Evolutionary conservation across 2,888 invertebrate species (phyloP).

Genomic region (Xiphydria camelus): DNA sequence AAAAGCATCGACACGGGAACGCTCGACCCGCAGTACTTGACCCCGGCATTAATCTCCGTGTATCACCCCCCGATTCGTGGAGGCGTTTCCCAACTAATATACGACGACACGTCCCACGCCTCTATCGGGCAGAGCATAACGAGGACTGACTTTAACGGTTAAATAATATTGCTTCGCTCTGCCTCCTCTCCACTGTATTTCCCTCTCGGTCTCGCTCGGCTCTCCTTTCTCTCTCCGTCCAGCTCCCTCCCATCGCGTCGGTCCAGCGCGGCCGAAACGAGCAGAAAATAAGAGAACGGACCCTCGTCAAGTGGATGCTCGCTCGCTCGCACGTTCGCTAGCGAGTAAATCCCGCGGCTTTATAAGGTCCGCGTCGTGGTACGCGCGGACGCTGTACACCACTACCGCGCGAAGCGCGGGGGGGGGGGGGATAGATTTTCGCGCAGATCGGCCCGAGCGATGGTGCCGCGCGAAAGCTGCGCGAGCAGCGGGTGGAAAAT

Average conservation of each 20-base stretch:
- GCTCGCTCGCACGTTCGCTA: neutral
- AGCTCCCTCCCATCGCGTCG: too few species aligned
- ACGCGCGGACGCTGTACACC: too few species aligned
- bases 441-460: conserved; percentile 6
- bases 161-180: conserved; percentile 41
- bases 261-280: too few species aligned
- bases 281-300: neutral
- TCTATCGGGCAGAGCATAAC: conserved; percentile 45
- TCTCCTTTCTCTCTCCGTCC: neutral
- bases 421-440: conserved; percentile 13
- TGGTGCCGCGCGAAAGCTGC: conserved; percentile 24
- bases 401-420: conserved; percentile 10
- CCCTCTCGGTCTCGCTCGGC: neutral
- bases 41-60: conserved; percentile 42
- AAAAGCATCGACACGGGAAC: conserved; percentile 17
- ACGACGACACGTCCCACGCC: conserved; percentile 50
- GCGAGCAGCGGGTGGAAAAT: conserved; percentile 39
- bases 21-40: conserved; percentile 33
- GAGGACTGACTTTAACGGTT: conserved; percentile 51
- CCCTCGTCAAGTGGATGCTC: neutral
- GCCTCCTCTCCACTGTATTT: conserved; percentile 2
- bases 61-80: conserved; percentile 34
- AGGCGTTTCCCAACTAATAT: conserved; percentile 48
- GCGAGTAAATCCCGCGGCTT: neutral
- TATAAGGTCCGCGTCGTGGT: neutral